Percentiles rank a stretch among this genome's conserved stretches.
Conservation (phyloP, 2,113 vertebrate genomes). For the Prinia subflava region DNA sequence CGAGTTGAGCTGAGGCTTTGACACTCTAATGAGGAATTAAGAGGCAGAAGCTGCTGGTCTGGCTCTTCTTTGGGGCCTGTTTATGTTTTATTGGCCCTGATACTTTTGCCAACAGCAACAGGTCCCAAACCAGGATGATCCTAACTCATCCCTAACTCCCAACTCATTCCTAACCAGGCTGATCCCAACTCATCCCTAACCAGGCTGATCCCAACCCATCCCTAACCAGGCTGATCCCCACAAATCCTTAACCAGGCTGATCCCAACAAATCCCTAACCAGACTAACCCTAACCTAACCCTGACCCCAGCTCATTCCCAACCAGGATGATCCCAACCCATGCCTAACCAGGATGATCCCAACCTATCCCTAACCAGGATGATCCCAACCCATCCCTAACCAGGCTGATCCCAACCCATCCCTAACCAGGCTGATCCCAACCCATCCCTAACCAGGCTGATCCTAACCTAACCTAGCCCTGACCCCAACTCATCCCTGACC, state of each 20-base stretch:
- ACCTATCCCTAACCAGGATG: accelerated
- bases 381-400: accelerated
- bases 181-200: background rate
- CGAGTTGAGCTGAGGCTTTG: background rate
- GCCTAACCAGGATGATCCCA: background rate
- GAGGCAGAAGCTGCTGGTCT: background rate
- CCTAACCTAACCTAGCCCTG: too few species aligned
- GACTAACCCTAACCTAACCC: too few species aligned
- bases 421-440: background rate
- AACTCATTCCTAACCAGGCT: background rate
- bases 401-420: background rate
- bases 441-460: too few species aligned
- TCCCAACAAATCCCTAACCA: background rate
- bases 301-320: background rate
- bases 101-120: background rate
- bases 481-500: too few species aligned
- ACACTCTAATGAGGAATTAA: background rate
- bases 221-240: too few species aligned
- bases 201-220: background rate
- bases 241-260: background rate
- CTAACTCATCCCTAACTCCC: accelerated
- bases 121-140: background rate
- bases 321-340: background rate
- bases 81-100: background rate
- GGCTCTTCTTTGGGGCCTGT: background rate